Conservation (phyloP, 2,797 vertebrate genomes). For the Carduelis carduelis region DNA sequence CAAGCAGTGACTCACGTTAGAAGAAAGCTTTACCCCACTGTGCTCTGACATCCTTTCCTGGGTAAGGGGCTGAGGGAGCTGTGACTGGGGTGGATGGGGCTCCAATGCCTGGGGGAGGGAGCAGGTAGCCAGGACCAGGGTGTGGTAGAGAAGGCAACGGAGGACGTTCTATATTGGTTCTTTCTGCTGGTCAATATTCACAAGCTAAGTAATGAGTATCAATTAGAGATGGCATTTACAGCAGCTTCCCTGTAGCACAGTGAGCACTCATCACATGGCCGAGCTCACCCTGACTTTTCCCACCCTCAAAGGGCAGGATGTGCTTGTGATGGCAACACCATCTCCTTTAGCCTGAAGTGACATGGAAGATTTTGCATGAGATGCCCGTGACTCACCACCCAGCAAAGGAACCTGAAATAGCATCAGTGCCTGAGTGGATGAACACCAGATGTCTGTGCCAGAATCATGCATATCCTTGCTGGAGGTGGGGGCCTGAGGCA, state of each 20-base stretch:
- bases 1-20: neutral
- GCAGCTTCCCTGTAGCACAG: neutral
- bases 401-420: neutral
- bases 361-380: neutral
- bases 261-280: neutral
- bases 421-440: neutral
- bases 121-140: accelerated
- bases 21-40: neutral
- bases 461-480: neutral
- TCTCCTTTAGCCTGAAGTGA: neutral
- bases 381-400: neutral
- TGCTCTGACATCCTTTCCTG: neutral
- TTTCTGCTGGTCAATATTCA: neutral
- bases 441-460: neutral
- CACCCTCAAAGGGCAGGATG: neutral
- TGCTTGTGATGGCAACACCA: neutral
- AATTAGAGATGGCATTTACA: neutral
- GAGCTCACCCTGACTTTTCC: neutral
- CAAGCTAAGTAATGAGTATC: neutral
- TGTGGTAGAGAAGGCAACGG: neutral
- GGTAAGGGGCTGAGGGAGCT: neutral
- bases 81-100: neutral
- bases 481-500: accelerated
- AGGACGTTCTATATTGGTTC: neutral
- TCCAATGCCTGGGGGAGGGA: neutral